Conservation (phyloP, 2,113 vertebrate genomes). For the Solea senegalensis region DNA sequence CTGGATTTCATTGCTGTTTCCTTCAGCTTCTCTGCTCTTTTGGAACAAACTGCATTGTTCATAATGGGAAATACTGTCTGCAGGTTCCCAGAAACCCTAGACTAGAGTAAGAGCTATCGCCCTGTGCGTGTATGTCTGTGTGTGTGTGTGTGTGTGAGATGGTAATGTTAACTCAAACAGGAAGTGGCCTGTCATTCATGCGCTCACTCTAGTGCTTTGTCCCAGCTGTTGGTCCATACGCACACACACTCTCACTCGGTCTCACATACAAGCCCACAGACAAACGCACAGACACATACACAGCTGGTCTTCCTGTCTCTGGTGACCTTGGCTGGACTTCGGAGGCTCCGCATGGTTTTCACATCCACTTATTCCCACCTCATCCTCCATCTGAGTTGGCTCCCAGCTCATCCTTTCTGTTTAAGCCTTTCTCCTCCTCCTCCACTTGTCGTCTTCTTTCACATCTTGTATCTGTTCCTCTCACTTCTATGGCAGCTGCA, state of each 20-base stretch:
- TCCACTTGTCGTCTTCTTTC: constrained; percentile 4
- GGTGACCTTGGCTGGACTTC: constrained; percentile 71
- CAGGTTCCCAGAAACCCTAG: constrained; percentile 64
- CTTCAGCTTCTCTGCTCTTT: constrained; percentile 50
- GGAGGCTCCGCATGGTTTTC: constrained; percentile 68
- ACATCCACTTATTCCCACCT: constrained; percentile 70
- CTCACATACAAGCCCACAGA: constrained; percentile 27
- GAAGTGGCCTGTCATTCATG: constrained; percentile 76
- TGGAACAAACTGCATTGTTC: constrained; percentile 55
- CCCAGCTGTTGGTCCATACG: constrained; percentile 71
- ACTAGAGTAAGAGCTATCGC: constrained; percentile 32
- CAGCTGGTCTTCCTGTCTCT: constrained; percentile 78
- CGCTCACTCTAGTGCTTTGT: constrained; percentile 61
- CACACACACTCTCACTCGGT: constrained; percentile 57
- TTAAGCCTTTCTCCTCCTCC: neutral
- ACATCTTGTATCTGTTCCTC: constrained; percentile 7
- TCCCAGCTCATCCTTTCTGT: constrained; percentile 35
- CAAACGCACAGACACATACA: constrained; percentile 50
- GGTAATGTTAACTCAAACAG: constrained; percentile 77
- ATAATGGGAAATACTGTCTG: constrained; percentile 53
- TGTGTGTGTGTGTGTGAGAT: constrained; percentile 29
- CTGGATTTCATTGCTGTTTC: constrained; percentile 68
- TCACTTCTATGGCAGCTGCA: constrained; percentile 8
- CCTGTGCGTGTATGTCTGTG: constrained; percentile 13
- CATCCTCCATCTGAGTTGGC: constrained; percentile 46